Evolutionary conservation across 2,888 invertebrate species (phyloP).

Genomic region (Cylloceria caligata): DNA sequence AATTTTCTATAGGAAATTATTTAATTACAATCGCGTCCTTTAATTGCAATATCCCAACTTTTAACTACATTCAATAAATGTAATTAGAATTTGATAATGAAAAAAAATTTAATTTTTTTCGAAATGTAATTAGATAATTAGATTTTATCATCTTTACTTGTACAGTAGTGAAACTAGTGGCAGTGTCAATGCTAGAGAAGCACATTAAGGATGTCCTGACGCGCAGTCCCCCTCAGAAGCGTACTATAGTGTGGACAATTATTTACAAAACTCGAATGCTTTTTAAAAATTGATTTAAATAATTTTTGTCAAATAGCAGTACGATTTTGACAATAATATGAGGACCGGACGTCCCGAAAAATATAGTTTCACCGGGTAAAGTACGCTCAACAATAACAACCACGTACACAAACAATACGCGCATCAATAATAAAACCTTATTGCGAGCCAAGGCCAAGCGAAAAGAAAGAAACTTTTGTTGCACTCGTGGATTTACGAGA

Average conservation of each 20-base stretch:
- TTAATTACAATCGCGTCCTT: constrained; percentile 2
- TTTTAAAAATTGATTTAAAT: background rate
- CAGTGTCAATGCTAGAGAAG: constrained; percentile 35
- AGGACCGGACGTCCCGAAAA: background rate
- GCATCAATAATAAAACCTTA: constrained; percentile 11
- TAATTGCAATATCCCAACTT: constrained; percentile 8
- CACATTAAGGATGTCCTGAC: constrained; percentile 3
- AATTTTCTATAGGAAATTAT: background rate
- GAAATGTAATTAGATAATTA: constrained; percentile 13
- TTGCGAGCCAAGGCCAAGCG: constrained; percentile 13
- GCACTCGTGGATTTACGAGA: background rate
- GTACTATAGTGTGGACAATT: background rate
- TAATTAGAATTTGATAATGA: background rate
- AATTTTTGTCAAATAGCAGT: no score
- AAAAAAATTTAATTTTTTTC: constrained; percentile 1
- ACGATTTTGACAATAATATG: background rate
- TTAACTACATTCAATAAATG: constrained; percentile 2
- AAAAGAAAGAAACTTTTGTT: background rate
- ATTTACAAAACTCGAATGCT: background rate
- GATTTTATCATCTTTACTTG: background rate
- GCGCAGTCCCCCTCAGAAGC: background rate
- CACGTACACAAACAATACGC: constrained; percentile 11
- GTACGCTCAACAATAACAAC: constrained; percentile 39
- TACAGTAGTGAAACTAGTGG: background rate
- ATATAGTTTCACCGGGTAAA: background rate